Percentiles rank a stretch among this genome's conserved stretches.
These are phyloP conservation scores for Hoplostethus mediterraneus DNA, from an alignment of 2,797 vertebrate species.

Conservation along the genomic window DNA sequence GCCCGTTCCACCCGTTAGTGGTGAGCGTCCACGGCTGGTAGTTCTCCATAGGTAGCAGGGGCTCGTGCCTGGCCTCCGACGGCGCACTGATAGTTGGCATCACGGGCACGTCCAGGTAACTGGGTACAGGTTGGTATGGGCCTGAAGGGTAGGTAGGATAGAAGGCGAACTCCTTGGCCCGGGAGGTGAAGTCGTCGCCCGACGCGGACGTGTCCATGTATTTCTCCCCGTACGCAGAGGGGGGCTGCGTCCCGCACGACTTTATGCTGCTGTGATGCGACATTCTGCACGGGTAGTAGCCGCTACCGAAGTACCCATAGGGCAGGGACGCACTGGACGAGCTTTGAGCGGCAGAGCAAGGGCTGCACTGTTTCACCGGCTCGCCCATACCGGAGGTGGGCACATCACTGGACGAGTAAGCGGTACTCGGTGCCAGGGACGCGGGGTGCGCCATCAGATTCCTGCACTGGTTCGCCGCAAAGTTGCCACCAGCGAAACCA, in stretches of 20 bases:
- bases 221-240: conserved; percentile 91
- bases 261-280: conserved; percentile 93
- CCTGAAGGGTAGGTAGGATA: conserved; percentile 95
- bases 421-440: conserved; percentile 91
- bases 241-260: conserved; percentile 91
- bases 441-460: conserved; percentile 97
- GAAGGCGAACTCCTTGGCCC: conserved; percentile 97
- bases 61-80: conserved; percentile 94
- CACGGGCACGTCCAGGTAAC: conserved; percentile 96
- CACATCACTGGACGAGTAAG: conserved; percentile 88
- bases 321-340: conserved; percentile 94
- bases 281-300: conserved; percentile 97
- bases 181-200: conserved; percentile 94
- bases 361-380: conserved; percentile 95
- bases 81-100: conserved; percentile 91
- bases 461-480: conserved; percentile 95
- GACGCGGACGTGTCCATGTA: conserved; percentile 95
- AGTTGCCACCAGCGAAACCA: conserved; percentile 90
- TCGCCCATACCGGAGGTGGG: conserved; percentile 90
- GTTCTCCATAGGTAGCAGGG: conserved; percentile 94
- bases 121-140: conserved; percentile 95
- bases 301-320: conserved; percentile 96
- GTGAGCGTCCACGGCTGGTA: conserved; percentile 97
- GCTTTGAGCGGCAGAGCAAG: conserved; percentile 94
- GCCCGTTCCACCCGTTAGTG: conserved; percentile 94